phyloP scores from a whole-genome alignment of 1,140 invertebrate species.

The Drosophila yakuba region DNA sequence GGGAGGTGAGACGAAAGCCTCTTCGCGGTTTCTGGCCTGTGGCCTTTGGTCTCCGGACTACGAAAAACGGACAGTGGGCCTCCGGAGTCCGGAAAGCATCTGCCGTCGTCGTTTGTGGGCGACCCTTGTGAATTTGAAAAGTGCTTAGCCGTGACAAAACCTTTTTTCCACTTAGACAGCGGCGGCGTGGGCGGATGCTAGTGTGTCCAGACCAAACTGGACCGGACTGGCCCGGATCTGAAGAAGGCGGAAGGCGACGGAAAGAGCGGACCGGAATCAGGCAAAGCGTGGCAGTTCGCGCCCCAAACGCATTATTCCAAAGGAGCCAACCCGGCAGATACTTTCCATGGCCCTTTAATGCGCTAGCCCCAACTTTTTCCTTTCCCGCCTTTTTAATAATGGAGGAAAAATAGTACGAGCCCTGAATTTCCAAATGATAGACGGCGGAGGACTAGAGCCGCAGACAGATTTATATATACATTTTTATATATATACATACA shows the following conservation, averaged over 20 bases:
- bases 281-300: conserved; percentile 52
- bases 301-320: conserved; percentile 60
- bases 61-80: conserved; percentile 3
- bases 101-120: conserved; percentile 26
- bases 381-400: conserved; percentile 61
- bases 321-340: conserved; percentile 49
- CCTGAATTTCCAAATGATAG: conserved; percentile 74
- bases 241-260: background rate
- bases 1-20: conserved; percentile 22
- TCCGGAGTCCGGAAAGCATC: conserved; percentile 24
- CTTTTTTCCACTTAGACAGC: conserved; percentile 69
- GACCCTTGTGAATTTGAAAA: conserved; percentile 66
- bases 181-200: conserved; percentile 18
- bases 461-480: conserved; percentile 27
- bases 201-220: conserved; percentile 5
- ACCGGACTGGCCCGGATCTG: conserved; percentile 1
- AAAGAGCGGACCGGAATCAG: conserved; percentile 19
- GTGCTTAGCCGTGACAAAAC: conserved; percentile 78
- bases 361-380: conserved; percentile 42
- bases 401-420: conserved; percentile 68
- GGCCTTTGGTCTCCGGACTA: conserved; percentile 18
- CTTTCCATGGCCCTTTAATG: conserved; percentile 69
- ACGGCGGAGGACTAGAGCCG: conserved; percentile 19
- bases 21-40: conserved; percentile 54
- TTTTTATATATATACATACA: background rate